phyloP scores from a whole-genome alignment of 2,888 invertebrate genomes.

The Hydropsyche betteni region DNA sequence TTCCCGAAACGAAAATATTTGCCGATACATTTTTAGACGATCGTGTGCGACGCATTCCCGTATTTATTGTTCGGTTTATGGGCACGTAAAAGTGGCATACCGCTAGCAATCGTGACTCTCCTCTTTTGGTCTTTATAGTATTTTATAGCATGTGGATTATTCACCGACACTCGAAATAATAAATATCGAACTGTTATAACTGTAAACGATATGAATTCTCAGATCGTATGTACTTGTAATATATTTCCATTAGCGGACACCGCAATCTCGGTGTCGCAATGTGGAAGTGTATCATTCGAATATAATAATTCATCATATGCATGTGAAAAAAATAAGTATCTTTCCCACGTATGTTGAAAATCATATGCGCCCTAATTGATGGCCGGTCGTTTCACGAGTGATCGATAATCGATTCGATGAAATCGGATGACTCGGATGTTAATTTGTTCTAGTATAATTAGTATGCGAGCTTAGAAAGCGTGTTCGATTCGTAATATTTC shows the following conservation, averaged over 20 bases:
- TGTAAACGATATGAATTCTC: constrained; percentile 13
- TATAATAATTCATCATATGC: no score
- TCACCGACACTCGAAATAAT: constrained; percentile 22
- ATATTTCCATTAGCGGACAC: neutral
- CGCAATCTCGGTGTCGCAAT: constrained; percentile 15
- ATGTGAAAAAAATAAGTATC: no score
- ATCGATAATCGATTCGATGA: neutral
- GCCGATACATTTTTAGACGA: no score
- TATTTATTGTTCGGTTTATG: constrained; percentile 10
- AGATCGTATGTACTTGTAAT: neutral
- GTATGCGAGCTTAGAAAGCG: no score
- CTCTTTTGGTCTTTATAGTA: constrained; percentile 20
- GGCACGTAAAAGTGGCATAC: constrained; percentile 25
- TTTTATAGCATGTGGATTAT: constrained; percentile 27
- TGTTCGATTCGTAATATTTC: no score
- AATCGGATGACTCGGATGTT: no score
- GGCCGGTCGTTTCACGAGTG: neutral
- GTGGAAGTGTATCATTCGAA: neutral
- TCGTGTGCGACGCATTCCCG: no score
- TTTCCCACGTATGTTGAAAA: constrained; percentile 14
- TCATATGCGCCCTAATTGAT: constrained; percentile 16
- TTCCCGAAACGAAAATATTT: no score
- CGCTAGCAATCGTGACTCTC: constrained; percentile 22
- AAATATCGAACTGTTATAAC: constrained; percentile 23
- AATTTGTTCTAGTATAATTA: no score